A percentile compares a stretch with the other conserved stretches of the same genome.
phyloP scores from a whole-genome alignment of 2,797 vertebrate species.

The Diglossa cyanea region DNA sequence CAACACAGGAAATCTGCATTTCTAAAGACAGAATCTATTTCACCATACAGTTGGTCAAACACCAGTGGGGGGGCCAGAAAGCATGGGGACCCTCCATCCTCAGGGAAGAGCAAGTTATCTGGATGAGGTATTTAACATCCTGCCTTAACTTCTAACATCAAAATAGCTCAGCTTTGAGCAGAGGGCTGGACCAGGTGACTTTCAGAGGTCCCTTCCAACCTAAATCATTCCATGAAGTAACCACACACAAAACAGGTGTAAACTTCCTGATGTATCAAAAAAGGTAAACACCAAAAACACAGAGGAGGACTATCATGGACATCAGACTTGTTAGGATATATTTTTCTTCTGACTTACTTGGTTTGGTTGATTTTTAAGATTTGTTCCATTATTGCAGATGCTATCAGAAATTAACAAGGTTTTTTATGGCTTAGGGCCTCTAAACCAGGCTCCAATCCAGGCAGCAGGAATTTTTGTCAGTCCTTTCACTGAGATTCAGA shows the following conservation, averaged over 20 bases:
- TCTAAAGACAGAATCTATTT: neutral
- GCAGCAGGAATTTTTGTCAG: neutral
- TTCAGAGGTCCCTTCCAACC: neutral
- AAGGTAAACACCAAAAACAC: neutral
- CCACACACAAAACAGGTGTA: neutral
- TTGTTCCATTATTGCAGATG: neutral
- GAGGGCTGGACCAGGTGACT: neutral
- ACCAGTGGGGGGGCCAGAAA: neutral
- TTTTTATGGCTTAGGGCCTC: neutral
- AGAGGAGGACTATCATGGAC: neutral
- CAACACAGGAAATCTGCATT: neutral
- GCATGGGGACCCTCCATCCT: rapidly evolving
- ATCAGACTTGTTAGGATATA: neutral
- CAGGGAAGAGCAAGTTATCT: neutral
- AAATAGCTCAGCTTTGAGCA: neutral
- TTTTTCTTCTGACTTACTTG: neutral
- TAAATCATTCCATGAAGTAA: neutral
- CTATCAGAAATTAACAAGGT: neutral
- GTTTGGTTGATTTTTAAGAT: neutral
- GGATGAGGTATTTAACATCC: neutral
- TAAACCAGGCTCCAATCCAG: neutral
- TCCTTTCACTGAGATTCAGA: neutral
- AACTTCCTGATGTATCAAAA: neutral
- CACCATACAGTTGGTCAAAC: neutral
- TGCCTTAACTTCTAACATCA: neutral